Percentiles rank a stretch among this genome's conserved stretches.
Conservation (phyloP, 2,888 invertebrate species). For the Cecidostiba fungosa region DNA sequence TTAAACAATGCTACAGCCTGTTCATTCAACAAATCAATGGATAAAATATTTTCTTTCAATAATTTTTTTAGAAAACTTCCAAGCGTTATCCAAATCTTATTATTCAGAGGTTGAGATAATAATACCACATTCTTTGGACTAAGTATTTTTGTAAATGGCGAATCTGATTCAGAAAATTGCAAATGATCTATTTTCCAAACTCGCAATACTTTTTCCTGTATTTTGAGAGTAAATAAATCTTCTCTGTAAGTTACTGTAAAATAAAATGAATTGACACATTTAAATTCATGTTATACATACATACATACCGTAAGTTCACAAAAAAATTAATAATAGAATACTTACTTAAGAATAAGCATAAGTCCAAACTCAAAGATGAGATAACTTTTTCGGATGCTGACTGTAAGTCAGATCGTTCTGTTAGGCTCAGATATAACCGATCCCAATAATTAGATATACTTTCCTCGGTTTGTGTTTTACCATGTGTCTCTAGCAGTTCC, state of each 20-base stretch:
- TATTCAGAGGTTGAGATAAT: conserved; percentile 68
- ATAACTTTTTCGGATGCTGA: conserved; percentile 70
- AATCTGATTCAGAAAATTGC: conserved; percentile 67
- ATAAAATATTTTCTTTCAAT: conserved; percentile 82
- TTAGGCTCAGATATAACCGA: conserved; percentile 70
- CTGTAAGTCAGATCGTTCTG: conserved; percentile 71
- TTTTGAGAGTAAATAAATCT: conserved; percentile 70
- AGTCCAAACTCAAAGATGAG: conserved; percentile 73
- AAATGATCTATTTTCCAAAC: conserved; percentile 72
- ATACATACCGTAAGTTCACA: conserved; percentile 28
- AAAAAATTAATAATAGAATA: not conserved
- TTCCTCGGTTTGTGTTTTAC: conserved; percentile 67
- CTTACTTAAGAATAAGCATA: conserved; percentile 75
- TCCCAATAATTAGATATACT: conserved; percentile 67
- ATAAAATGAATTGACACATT: conserved; percentile 30
- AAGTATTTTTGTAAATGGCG: conserved; percentile 72
- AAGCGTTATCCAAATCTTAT: conserved; percentile 70
- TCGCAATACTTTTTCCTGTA: conserved; percentile 72
- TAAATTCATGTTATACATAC: conserved; percentile 35
- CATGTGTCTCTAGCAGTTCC: conserved; percentile 73
- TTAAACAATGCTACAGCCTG: conserved; percentile 86
- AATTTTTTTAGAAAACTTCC: conserved; percentile 78
- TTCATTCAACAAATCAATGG: conserved; percentile 84
- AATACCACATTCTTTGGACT: conserved; percentile 76
- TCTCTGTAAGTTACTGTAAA: conserved; percentile 71